Base-by-base conservation (phyloP, 2,888 invertebrate species). In the Gari tellinella region DNA sequence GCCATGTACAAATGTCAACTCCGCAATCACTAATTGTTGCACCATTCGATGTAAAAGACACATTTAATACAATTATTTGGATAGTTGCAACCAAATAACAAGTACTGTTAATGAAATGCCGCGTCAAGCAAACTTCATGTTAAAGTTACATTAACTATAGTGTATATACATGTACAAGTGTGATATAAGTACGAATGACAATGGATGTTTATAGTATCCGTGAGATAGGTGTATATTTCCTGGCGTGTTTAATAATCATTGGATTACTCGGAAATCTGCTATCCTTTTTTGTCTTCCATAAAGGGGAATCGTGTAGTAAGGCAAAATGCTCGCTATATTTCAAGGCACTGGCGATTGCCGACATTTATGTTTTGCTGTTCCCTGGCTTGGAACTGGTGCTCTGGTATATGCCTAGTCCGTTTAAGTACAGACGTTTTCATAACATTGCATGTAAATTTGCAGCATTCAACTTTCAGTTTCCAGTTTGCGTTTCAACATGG, bases 241-340 rank as follows among this genome's bases (percentile, higher is more conserved):
- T 55, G 2, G 10, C 41, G 2, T 17, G 38, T 40, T 14, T 55
- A 10, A 55, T 55, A 10, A 12, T 25, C 2, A 40, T 55, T 23
- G 55, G 55, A 55, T 40, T 40, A 21, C 14, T 55, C 10, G 55
- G 55, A 21, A 55, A 55, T 40, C n/a, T 55, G 4, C 40, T 55
- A 37, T 55, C 55, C 3, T 40, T 55, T 15, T 7, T 55, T n/a
- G 26, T 19, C 10, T 55, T 38, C 40, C 23, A 38, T 5, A 19
- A 8, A 19, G 55, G 55, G 12, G 21, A 40, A 19, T 21, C 40
- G 12, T 55, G 55, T 19, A 40, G 55, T 12, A 15, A 55, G 17
- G 19, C 40, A 40, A 38, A 21, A 23, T 40, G 38, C 21, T n/a
- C 40, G 23, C 14, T 40, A 7, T 55, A 55, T 19, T 55, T 55